Conservation (phyloP, 23 tunicate species). For the Styela clava region DNA sequence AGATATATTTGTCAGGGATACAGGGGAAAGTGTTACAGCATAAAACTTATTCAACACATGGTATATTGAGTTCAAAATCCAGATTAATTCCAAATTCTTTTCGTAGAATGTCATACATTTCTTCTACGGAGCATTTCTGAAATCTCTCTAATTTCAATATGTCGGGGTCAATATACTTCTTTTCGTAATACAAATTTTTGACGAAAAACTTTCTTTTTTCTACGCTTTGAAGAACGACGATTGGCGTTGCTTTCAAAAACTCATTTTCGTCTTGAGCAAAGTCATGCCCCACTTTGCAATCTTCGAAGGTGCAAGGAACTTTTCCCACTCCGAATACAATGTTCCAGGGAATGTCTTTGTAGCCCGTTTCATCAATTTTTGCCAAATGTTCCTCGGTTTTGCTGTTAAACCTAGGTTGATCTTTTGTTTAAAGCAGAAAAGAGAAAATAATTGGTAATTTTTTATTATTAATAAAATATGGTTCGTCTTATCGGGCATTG, state of each 20-base stretch:
- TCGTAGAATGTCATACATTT: constrained; percentile 12
- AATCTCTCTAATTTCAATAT: not conserved
- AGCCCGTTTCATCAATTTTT: not conserved
- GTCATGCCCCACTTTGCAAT: constrained; percentile 1
- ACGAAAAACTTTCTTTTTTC: not conserved
- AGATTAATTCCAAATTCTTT: not conserved
- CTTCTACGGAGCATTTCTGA: not conserved
- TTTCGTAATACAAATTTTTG: constrained; percentile 19
- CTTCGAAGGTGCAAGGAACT: not conserved
- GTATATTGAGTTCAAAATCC: not conserved
- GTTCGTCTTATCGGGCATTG: no score
- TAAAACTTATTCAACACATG: no score
- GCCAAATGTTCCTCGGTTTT: no score
- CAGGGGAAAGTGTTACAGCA: no score
- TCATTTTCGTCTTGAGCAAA: constrained; percentile 3
- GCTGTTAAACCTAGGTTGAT: no score
- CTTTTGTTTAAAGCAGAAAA: no score
- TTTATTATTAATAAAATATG: no score
- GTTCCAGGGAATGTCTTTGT: constrained; percentile 1
- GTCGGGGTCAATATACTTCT: constrained; percentile 2
- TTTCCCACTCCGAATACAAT: not conserved
- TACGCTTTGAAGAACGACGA: not conserved
- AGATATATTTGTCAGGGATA: no score
- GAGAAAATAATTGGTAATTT: no score
- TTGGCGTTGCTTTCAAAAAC: not conserved